Conservation (phyloP, 2,113 vertebrate genomes). For the Dryoscopus gambensis region DNA sequence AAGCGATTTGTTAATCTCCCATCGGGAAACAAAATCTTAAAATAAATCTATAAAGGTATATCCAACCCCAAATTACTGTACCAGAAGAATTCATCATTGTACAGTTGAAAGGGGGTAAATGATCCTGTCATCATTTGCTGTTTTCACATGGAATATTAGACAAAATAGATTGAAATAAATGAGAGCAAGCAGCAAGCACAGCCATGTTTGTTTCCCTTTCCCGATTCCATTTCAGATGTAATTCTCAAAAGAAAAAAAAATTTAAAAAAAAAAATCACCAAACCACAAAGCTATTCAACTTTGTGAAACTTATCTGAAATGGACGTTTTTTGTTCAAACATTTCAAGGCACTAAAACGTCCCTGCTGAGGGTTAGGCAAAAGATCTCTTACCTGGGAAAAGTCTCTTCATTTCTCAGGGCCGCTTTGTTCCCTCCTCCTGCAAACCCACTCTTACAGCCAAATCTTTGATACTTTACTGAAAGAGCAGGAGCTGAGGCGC, state of each 20-base stretch:
- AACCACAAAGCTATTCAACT: neutral
- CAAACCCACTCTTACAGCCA: neutral
- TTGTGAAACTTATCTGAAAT: neutral
- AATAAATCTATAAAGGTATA: neutral
- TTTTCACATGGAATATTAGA: neutral
- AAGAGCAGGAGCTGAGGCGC: neutral
- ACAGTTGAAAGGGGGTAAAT: neutral
- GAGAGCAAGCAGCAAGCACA: neutral
- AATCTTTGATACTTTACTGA: neutral
- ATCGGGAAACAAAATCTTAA: neutral
- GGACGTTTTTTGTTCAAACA: accelerated
- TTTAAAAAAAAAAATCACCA: accelerated
- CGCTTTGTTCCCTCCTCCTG: neutral
- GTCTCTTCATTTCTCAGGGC: neutral
- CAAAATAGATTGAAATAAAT: accelerated
- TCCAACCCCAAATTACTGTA: neutral
- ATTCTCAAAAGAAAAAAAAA: neutral
- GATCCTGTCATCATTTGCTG: neutral
- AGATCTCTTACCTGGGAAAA: constrained; percentile 1
- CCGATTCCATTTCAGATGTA: neutral
- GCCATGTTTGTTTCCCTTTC: neutral
- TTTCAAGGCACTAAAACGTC: neutral
- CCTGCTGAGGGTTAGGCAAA: neutral
- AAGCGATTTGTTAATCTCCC: neutral
- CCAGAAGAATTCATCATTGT: neutral